Evolutionary conservation across 2,888 invertebrate species (phyloP), one percentile per base, ranked within the genome.

Genomic region (Napeogenes inachia): DNA sequence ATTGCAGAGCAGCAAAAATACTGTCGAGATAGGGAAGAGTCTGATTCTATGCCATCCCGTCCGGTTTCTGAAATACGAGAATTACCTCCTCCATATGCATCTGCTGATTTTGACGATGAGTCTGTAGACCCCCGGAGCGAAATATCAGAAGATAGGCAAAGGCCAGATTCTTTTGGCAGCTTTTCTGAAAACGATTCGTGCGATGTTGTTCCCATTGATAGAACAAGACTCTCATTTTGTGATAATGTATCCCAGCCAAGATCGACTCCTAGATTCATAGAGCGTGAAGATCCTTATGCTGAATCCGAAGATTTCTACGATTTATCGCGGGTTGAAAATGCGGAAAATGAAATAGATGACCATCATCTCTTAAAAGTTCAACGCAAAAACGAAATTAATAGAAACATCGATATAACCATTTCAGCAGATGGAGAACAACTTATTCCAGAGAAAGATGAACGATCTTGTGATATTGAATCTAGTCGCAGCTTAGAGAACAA

Each of bases 1-100:
- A 94, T 95, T 70, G 94, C 94, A 4, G 95, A 95, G 72, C 95
- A 95, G 76, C 94, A 95, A 73, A 94, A 94, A 76, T 95, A 94
- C 77, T 93, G 92, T 71, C 88, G 92, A 58, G 91, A 91, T 69
- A 85, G 92, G 70, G 93, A 93, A 75, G 91, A 91, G 65, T 87
- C 91, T 56, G 92, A 93, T 73, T 91, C 92, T 8, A 78, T 91
- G 72, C 90, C 92, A 1, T 92, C 92, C 45, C 77, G 91, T 58
- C 91, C 91, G 5, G 82, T 89, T 13, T 92, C 92, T 2, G 92
- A 92, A 74, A 92, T 92, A 70, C 88, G 92, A 60, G 92, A 91
- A 70, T 82, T 93, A 30, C 91, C 91, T 46, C 91, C 91, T 62
- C 91, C 91, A 0, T 91, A 91, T 57, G 90, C 90, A 2, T 71